These are phyloP conservation scores for Sebastes taczanowskii DNA, from an alignment of 2,797 vertebrate genomes.

Conservation along the genomic window DNA sequence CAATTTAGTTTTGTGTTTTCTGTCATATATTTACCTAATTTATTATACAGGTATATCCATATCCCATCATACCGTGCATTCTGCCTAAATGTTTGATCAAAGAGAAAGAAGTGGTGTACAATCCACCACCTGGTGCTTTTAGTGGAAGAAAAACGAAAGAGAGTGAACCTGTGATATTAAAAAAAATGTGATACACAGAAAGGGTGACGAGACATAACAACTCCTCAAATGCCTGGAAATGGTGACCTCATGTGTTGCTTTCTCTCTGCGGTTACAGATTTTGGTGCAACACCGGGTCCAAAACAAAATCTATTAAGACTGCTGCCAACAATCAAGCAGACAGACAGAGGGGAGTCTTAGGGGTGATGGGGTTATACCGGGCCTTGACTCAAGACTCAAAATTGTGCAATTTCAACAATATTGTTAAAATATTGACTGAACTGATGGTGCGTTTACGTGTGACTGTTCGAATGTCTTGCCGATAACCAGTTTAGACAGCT, in stretches of 20 bases:
- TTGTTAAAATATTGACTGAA: neutral
- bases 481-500: neutral
- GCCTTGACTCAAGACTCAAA: neutral
- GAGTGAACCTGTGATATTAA: neutral
- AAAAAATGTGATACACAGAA: neutral
- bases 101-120: neutral
- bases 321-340: neutral
- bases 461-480: neutral
- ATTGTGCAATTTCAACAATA: neutral
- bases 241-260: no score
- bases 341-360: neutral
- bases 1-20: no score
- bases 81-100: neutral
- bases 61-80: neutral
- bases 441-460: neutral
- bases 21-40: no score
- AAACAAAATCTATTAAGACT: neutral
- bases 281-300: no score
- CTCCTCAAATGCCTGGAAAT: conserved; percentile 70
- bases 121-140: neutral
- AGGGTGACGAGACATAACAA: conserved; percentile 30
- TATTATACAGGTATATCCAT: no score
- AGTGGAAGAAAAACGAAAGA: neutral
- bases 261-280: rapidly evolving
- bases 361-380: neutral